Conservation (phyloP, 2,113 vertebrate species). For the Phyllostomus discolor region DNA sequence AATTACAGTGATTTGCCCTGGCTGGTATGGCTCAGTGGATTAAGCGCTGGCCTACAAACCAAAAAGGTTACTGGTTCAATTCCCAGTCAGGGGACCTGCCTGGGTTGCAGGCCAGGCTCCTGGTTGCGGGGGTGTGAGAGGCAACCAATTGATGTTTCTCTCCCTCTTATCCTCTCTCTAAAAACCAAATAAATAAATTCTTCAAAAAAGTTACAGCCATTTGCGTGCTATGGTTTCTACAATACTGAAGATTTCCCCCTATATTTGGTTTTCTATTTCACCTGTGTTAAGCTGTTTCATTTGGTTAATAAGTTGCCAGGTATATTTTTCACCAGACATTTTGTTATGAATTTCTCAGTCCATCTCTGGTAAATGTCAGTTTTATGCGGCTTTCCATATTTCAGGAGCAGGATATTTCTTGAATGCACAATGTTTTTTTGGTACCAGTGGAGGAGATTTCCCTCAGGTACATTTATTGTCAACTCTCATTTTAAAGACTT, state of each 20-base stretch:
- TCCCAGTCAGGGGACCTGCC: too few species aligned
- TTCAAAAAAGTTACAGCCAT: not conserved
- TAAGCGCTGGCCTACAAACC: too few species aligned
- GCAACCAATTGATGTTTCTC: too few species aligned
- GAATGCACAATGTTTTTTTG: not conserved
- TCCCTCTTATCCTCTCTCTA: too few species aligned
- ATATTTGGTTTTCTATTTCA: not conserved
- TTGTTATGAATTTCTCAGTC: not conserved
- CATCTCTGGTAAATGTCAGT: not conserved
- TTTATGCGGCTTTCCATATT: not conserved
- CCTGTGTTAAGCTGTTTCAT: not conserved
- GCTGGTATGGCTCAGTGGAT: too few species aligned
- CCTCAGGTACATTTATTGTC: slow-evolving; percentile 14
- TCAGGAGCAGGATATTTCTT: not conserved
- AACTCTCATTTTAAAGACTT: slow-evolving; percentile 25
- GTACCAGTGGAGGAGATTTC: not conserved
- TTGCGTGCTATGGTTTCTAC: not conserved
- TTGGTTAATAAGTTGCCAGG: not conserved
- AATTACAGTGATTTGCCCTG: not conserved
- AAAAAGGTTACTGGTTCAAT: too few species aligned
- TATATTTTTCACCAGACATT: not conserved
- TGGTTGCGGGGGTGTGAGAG: too few species aligned
- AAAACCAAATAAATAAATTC: too few species aligned
- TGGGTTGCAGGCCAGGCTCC: too few species aligned
- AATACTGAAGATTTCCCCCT: not conserved